A percentile compares a stretch with the other conserved stretches of the same genome.
phyloP scores from a whole-genome alignment of 2,888 invertebrate genomes.

The Nasonovia ribisnigri region DNA sequence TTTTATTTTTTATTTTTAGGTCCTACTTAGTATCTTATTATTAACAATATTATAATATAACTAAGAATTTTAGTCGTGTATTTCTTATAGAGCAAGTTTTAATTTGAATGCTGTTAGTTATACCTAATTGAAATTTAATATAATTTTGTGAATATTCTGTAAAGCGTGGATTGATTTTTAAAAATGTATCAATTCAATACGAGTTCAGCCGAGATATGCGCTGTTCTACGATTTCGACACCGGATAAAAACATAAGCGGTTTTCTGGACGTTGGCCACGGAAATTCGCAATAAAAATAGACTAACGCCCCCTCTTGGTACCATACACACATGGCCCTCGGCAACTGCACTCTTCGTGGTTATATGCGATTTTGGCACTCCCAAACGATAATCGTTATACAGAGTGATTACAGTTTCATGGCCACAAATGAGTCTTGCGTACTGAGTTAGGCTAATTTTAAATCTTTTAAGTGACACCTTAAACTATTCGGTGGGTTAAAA shows the following conservation, averaged over 20 bases:
- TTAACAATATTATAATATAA: no score
- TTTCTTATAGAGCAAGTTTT: no score
- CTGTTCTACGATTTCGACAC: constrained; percentile 13
- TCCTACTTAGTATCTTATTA: no score
- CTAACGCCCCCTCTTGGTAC: constrained; percentile 40
- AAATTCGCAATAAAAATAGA: constrained; percentile 61
- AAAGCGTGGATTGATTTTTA: not conserved
- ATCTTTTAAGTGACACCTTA: constrained; percentile 1
- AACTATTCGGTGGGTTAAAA: not conserved
- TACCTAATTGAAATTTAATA: no score
- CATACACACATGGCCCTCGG: constrained; percentile 39
- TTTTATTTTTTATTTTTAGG: no score
- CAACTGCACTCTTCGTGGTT: constrained; percentile 39
- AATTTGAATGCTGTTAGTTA: no score
- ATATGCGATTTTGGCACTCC: constrained; percentile 53
- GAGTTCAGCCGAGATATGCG: not conserved
- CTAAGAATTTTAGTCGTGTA: no score
- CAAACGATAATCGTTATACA: constrained; percentile 39
- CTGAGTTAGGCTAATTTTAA: constrained; percentile 35
- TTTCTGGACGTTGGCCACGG: constrained; percentile 34
- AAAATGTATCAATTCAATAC: constrained; percentile 9
- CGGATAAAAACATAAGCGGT: constrained; percentile 42
- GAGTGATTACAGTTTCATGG: constrained; percentile 34
- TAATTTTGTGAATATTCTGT: not conserved
- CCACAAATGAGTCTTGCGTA: not conserved